Percentiles rank a stretch among this genome's conserved stretches.
phyloP scores from a whole-genome alignment of 2,113 vertebrate genomes.

The Brachypteracias leptosomus region DNA sequence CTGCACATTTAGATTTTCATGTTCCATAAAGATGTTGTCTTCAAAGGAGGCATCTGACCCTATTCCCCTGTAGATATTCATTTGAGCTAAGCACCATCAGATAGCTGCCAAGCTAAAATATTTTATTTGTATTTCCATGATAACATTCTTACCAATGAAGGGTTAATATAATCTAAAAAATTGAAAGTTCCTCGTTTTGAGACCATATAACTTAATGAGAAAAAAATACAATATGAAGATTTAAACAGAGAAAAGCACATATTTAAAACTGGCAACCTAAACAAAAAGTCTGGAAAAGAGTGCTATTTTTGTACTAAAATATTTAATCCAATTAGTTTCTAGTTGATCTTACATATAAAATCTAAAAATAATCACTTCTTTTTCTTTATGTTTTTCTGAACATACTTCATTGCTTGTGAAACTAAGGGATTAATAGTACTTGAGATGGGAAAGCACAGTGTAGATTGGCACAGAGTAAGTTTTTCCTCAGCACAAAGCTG shows the following conservation, averaged over 20 bases:
- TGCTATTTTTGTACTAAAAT: slow-evolving; percentile 31
- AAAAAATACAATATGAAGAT: slow-evolving; percentile 40
- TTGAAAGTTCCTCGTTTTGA: neutral
- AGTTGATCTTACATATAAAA: slow-evolving; percentile 48
- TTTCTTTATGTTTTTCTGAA: neutral
- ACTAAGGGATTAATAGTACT: neutral
- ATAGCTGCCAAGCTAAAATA: neutral
- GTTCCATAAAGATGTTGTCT: slow-evolving; percentile 25
- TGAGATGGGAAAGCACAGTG: neutral
- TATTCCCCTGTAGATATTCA: neutral
- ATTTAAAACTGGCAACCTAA: slow-evolving; percentile 41
- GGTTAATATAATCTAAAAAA: neutral
- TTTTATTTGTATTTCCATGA: neutral
- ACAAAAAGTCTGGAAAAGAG: slow-evolving; percentile 12
- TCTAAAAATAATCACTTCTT: slow-evolving; percentile 39
- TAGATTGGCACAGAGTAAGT: neutral
- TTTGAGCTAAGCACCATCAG: neutral
- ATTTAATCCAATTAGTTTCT: slow-evolving; percentile 58
- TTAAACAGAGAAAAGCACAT: slow-evolving; percentile 29
- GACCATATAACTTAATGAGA: neutral
- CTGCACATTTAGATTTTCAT: slow-evolving; percentile 1
- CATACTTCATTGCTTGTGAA: slow-evolving; percentile 5
- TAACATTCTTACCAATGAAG: neutral
- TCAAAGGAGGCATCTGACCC: neutral
- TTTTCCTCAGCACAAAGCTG: neutral